phyloP scores from a whole-genome alignment of 2,113 vertebrate species.

The Paramisgurnus dabryanus region DNA sequence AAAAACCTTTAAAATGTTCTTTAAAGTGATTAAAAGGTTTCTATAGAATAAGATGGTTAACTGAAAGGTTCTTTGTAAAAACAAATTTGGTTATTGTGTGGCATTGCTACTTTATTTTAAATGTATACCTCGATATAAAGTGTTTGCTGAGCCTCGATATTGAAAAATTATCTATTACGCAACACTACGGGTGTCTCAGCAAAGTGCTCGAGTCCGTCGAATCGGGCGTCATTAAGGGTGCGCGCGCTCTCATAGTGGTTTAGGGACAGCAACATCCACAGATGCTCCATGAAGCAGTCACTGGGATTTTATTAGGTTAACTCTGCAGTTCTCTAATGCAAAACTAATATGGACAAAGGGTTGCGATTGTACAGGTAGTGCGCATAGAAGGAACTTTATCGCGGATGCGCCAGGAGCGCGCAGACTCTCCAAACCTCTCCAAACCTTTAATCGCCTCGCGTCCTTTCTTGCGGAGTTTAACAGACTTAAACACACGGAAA shows the following conservation, averaged over 20 bases:
- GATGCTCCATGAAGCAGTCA: neutral
- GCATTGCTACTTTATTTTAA: too few relatives aligned
- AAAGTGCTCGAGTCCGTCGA: neutral
- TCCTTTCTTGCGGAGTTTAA: constrained; percentile 13
- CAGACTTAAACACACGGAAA: neutral
- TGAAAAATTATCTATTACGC: neutral
- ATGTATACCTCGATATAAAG: neutral
- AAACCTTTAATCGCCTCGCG: too few relatives aligned
- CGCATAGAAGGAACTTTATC: constrained; percentile 8
- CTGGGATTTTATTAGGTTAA: neutral
- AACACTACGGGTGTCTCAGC: neutral
- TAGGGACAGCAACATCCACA: neutral
- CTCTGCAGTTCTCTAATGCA: neutral
- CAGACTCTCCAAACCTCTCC: neutral
- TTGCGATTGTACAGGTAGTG: constrained; percentile 27
- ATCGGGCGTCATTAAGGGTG: neutral
- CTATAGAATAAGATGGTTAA: too few relatives aligned
- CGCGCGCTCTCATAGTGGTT: neutral
- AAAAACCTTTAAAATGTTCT: too few relatives aligned
- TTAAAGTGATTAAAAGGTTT: too few relatives aligned
- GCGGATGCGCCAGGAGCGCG: constrained; percentile 16
- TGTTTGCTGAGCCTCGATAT: neutral
- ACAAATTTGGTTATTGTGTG: too few relatives aligned
- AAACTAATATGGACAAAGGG: neutral
- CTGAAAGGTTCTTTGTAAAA: too few relatives aligned